phyloP scores from a whole-genome alignment of 1,140 invertebrate species.

The Plectrocnemia conspersa region DNA sequence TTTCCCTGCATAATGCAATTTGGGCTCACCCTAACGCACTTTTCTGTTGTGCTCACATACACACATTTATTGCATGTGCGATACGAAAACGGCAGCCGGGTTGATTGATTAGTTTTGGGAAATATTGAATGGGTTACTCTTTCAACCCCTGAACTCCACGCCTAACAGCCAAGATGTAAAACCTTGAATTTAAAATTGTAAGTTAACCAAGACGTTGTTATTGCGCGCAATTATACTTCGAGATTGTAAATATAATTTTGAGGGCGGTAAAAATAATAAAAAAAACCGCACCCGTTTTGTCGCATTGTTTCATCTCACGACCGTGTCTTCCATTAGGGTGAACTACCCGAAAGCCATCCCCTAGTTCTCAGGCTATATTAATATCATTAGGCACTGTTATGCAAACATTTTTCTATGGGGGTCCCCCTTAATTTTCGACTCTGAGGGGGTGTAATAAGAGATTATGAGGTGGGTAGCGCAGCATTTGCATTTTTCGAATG shows the following conservation, averaged over 20 bases:
- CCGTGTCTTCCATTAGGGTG: conserved; percentile 14
- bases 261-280: no score
- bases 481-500: conserved; percentile 27
- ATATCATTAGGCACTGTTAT: conserved; percentile 26
- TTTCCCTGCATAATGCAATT: conserved; percentile 37
- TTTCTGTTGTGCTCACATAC: conserved; percentile 22
- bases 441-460: conserved; percentile 8
- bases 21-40: conserved; percentile 22
- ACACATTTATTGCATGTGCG: conserved; percentile 2
- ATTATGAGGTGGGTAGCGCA: conserved; percentile 10
- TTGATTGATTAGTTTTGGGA: conserved; percentile 34
- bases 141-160: no score
- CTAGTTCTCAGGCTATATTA: conserved; percentile 23
- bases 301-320: conserved; percentile 1
- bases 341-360: not conserved
- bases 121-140: conserved; percentile 33
- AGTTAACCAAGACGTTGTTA: no score
- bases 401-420: conserved; percentile 25
- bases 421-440: conserved; percentile 22
- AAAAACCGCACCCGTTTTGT: conserved; percentile 11
- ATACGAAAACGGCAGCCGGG: conserved; percentile 12
- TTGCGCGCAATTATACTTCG: no score
- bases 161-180: no score
- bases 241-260: no score
- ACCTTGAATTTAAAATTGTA: no score